Base-by-base conservation (phyloP, 2,888 invertebrate genomes). In the Troides aeacus region DNA sequence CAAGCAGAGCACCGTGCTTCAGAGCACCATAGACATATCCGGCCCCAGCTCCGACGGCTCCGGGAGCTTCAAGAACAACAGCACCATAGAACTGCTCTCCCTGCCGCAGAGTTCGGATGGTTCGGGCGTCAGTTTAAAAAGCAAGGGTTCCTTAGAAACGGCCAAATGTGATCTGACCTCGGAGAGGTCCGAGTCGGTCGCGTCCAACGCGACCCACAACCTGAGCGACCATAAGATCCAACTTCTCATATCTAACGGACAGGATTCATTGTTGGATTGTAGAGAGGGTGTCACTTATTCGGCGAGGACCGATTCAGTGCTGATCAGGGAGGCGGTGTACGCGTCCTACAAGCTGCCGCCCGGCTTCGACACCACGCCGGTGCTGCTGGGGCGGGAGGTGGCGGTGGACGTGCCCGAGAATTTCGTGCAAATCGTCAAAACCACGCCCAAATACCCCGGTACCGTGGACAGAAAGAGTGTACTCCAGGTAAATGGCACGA, bases 351-450 rank as follows among this genome's bases (percentile, higher is more conserved):
- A 90, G 79, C 83, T 91, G 75, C 92, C 92, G 5, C 87, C 91
- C 7, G 90, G 91, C 66, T 91, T 90, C 75, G 91, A 91, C 75
- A 85, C 94, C 74, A 92, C 93, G 24, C 92, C 92, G 72, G 92
- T 92, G 70, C 83, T 92, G 68, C 84, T 92, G 42, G 92, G 92
- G 21, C 78, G 95, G 72, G 95, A 95, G 84, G 93, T 95, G 93
- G 96, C 98, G 4, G 97, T 98, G 71, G 98, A 98, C 87, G 97
- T 97, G 74, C 98, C 98, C 6, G 97, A 97, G 74, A 95, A 95
- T 80, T 98, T 97, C 90, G 95, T 97, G 74, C 97, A 96, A 81
- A 94, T 96, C 75, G 95, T 96, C 85, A 97, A 97, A 93, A 94
- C 94, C 2, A 94, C 95, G 60, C 95, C 95, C 58, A 95, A 95